Percentiles rank a stretch among this genome's conserved stretches.
Conservation (phyloP, 2,797 vertebrate genomes). For the Phrynocephalus guinanensis region DNA sequence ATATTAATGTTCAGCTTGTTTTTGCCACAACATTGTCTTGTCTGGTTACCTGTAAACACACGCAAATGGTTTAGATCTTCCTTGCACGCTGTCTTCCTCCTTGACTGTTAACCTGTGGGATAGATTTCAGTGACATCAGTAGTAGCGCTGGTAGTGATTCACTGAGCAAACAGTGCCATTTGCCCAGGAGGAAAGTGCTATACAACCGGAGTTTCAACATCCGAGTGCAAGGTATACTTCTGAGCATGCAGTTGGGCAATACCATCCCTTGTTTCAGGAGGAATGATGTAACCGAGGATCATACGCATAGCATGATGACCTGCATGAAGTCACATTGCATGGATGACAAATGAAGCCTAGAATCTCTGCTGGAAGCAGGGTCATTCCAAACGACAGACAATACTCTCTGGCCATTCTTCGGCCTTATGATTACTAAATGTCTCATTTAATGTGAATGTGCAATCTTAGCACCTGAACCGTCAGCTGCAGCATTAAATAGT, state of each 20-base stretch:
- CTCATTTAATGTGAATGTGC: conserved; percentile 46
- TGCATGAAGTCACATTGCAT: background rate
- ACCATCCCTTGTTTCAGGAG: conserved; percentile 11
- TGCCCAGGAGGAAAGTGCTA: conserved; percentile 38
- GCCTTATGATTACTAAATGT: background rate
- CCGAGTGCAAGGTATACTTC: conserved; percentile 16
- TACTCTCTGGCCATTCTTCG: conserved; percentile 45
- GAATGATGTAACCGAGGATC: conserved; percentile 35
- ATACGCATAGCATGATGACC: conserved; percentile 51
- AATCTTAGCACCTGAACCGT: conserved; percentile 49
- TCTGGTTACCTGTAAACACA: conserved; percentile 41
- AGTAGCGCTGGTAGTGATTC: conserved; percentile 12
- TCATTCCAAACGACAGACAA: conserved; percentile 38
- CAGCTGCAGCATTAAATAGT: conserved; percentile 40
- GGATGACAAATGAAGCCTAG: conserved; percentile 51
- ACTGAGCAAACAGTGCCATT: conserved; percentile 24
- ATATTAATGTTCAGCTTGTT: background rate
- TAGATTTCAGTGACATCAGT: conserved; percentile 41
- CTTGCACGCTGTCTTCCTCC: conserved; percentile 59
- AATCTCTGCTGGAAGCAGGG: conserved; percentile 54
- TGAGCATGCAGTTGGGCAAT: conserved; percentile 16
- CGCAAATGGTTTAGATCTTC: conserved; percentile 50
- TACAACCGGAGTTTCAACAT: conserved; percentile 1
- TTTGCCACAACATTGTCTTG: too few species aligned
- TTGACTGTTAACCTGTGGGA: conserved; percentile 42